Conservation (phyloP, 1,140 invertebrate genomes). For the Pachypeltis micranthus region DNA sequence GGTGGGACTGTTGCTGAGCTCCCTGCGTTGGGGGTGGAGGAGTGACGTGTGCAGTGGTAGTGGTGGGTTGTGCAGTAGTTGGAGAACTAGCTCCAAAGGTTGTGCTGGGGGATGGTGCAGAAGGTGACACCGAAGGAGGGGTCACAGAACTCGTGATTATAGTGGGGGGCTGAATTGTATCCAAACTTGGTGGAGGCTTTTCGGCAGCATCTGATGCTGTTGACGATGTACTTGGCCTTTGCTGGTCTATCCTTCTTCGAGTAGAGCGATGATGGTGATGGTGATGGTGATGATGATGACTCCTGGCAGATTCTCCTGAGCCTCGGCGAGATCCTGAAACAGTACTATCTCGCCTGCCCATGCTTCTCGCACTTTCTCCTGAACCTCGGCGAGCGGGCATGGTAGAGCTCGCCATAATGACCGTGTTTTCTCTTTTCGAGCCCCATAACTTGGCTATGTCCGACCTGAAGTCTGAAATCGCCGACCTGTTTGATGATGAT, state of each 20-base stretch:
- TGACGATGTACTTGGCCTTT: slow-evolving; percentile 65
- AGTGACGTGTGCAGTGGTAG: slow-evolving; percentile 19
- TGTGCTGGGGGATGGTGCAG: slow-evolving; percentile 27
- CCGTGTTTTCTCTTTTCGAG: slow-evolving; percentile 41
- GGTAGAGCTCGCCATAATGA: slow-evolving; percentile 32
- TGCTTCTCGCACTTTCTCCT: slow-evolving; percentile 32
- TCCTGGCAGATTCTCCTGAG: slow-evolving; percentile 48
- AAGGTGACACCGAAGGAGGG: slow-evolving; percentile 28
- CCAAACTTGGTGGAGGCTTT: slow-evolving; percentile 27
- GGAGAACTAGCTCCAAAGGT: slow-evolving; percentile 30
- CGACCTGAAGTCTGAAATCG: slow-evolving; percentile 52
- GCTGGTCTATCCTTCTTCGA: slow-evolving; percentile 51
- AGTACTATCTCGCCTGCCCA: slow-evolving; percentile 26
- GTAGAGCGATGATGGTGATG: slow-evolving; percentile 37
- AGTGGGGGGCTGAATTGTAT: slow-evolving; percentile 56
- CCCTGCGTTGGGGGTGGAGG: slow-evolving; percentile 38
- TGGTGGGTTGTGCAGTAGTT: slow-evolving; percentile 33
- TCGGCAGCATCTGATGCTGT: slow-evolving; percentile 54
- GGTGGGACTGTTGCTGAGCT: slow-evolving; percentile 26
- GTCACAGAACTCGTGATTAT: slow-evolving; percentile 65
- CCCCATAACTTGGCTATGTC: slow-evolving; percentile 60
- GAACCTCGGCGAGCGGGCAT: slow-evolving; percentile 29
- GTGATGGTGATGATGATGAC: slow-evolving; percentile 36
- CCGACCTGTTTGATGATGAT: slow-evolving; percentile 52
- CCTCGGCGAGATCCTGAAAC: slow-evolving; percentile 38